Evolutionary conservation across 2,113 vertebrate genomes (phyloP).

Genomic region (Genyomyrus donnyi): DNA sequence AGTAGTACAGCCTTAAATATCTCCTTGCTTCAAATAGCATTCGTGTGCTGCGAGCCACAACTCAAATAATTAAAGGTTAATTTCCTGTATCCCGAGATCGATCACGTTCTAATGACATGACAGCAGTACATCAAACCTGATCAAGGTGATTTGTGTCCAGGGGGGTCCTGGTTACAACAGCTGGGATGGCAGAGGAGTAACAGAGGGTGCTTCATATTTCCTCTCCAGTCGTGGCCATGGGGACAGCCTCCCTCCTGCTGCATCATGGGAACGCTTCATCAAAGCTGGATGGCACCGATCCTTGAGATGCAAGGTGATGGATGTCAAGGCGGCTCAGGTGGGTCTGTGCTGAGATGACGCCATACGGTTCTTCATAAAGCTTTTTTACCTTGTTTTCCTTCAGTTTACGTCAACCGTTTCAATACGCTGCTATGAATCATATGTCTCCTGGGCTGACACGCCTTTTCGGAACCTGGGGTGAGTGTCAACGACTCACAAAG

Average conservation of each 20-base stretch:
- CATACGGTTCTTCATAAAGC: background rate
- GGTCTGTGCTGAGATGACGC: background rate
- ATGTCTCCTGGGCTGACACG: background rate
- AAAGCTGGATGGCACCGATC: background rate
- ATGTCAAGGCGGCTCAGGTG: background rate
- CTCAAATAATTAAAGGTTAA: conserved; percentile 8
- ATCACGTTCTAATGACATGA: background rate
- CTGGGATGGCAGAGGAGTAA: background rate
- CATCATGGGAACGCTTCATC: background rate
- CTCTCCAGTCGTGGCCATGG: background rate
- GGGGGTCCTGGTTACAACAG: background rate
- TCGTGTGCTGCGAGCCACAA: background rate
- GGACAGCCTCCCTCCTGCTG: background rate
- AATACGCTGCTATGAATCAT: background rate
- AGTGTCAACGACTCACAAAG: background rate
- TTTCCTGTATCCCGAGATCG: background rate
- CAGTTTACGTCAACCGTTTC: background rate
- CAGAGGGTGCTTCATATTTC: background rate
- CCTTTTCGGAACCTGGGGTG: background rate
- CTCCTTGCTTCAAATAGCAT: conserved; percentile 8
- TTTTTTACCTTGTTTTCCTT: background rate
- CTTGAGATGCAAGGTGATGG: background rate
- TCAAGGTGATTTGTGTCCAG: conserved; percentile 9
- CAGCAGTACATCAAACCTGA: background rate
- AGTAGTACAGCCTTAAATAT: too few relatives aligned